Evolutionary conservation across 2,888 invertebrate genomes (phyloP), one percentile per base, ranked within the genome.

Genomic region (Druceiella hillmani): DNA sequence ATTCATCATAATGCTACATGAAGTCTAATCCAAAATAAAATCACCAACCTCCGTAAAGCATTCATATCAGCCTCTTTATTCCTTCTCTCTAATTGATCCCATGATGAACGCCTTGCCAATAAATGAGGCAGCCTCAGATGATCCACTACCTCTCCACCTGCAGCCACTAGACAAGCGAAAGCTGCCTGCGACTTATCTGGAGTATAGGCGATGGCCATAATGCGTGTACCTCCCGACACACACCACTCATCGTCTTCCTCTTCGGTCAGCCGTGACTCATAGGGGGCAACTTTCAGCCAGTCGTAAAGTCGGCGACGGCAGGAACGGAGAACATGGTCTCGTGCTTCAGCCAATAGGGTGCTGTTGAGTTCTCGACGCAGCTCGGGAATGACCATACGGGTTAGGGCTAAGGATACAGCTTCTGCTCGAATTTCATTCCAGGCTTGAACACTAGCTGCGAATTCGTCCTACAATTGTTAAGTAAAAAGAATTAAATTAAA

Each of bases 401-500:
- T 85, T 33, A 97, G 74, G 0, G 97, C 94, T 43, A 89, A 70
- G 52, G 90, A 87, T 0, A 98, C 86, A 36, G 93, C 90, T 52
- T 90, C 86, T 2, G 82, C 81, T 25, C 99, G 75, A 33, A 95
- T 59, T 2, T 82, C 79, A 64, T 99, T 99, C 99, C 99, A 99
- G 50, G 93, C 92, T 58, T 94, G 87, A 0, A 92, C 92, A 47
- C 84, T 83, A 49, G 88, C 88, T 50, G 92, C 92, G 62, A 93
- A 97, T 61, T 95, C 95, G 64, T 97, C 97, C 77, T 83, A 53
- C 24, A 61, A 3, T 3, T n/a, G n/a, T n/a, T n/a, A n/a, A n/a
- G n/a, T n/a, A n/a, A n/a, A n/a, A n/a, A n/a, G n/a, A n/a, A n/a
- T n/a, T n/a, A n/a, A n/a, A n/a, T n/a, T n/a, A n/a, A n/a, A n/a